A percentile compares a stretch with the other conserved stretches of the same genome.
These are phyloP conservation scores for Porites lobata DNA, from an alignment of 92 coral and sea anemone species.

Conservation along the genomic window DNA sequence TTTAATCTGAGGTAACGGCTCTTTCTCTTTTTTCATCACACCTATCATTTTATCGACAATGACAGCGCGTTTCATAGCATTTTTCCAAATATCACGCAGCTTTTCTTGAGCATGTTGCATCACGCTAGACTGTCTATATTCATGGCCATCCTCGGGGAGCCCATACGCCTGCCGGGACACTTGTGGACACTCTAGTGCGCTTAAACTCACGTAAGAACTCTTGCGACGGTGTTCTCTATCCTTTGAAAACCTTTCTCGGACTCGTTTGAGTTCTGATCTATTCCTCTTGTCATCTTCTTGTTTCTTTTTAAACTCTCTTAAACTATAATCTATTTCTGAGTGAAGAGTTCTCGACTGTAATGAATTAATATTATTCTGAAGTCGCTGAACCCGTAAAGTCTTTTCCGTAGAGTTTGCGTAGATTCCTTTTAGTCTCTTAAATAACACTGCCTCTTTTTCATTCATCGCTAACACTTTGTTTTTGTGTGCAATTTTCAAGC, in stretches of 20 bases:
- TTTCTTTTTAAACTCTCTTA: conserved; percentile 75
- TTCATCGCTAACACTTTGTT: conserved; percentile 72
- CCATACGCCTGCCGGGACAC: conserved; percentile 94
- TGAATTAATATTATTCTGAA: conserved; percentile 69
- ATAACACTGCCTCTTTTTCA: conserved; percentile 86
- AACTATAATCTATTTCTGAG: conserved; percentile 80
- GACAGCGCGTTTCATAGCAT: conserved; percentile 75
- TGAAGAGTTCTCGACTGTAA: conserved; percentile 81
- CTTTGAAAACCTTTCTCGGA: conserved; percentile 77
- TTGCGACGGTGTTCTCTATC: conserved; percentile 80
- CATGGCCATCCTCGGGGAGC: conserved; percentile 94
- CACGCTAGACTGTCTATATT: conserved; percentile 65
- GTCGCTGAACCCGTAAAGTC: conserved; percentile 69
- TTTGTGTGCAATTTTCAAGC: conserved; percentile 39
- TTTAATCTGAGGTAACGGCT: conserved; percentile 66
- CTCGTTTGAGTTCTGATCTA: conserved; percentile 84
- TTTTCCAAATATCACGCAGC: conserved; percentile 80
- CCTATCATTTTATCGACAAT: conserved; percentile 74
- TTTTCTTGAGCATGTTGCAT: conserved; percentile 62
- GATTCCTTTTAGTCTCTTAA: conserved; percentile 80
- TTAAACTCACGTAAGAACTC: conserved; percentile 75
- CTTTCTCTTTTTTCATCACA: conserved; percentile 17
- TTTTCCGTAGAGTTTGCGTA: conserved; percentile 86
- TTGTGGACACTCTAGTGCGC: conserved; percentile 85
- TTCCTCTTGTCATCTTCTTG: conserved; percentile 83